Percentiles rank a stretch among this genome's conserved stretches.
These are phyloP conservation scores for Hedychridium roseum DNA, from an alignment of 2,888 invertebrate genomes.

Conservation along the genomic window DNA sequence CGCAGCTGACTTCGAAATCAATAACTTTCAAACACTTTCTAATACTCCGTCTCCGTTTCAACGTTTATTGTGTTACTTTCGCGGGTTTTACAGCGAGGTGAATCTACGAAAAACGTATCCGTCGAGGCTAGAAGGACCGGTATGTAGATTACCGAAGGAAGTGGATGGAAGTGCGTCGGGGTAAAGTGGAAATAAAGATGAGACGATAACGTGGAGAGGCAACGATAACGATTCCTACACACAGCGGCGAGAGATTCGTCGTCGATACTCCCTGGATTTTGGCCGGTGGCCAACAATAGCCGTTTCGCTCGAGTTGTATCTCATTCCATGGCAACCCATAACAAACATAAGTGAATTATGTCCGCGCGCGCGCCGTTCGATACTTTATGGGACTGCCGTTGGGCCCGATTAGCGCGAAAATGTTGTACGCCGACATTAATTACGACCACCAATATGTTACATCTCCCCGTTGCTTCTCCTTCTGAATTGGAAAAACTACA, in stretches of 20 bases:
- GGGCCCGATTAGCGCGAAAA: constrained; percentile 48
- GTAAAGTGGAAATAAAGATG: constrained; percentile 4
- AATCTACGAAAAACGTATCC: too few relatives aligned
- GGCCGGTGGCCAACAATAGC: constrained; percentile 57
- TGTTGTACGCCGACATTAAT: constrained; percentile 34
- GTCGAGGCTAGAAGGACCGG: too few relatives aligned
- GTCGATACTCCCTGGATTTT: constrained; percentile 54
- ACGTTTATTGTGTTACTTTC: too few relatives aligned
- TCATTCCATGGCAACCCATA: constrained; percentile 59
- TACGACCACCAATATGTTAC: constrained; percentile 4
- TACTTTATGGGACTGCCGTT: constrained; percentile 50
- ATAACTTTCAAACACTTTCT: too few relatives aligned
- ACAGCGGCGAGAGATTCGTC: constrained; percentile 22
- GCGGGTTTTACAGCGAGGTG: too few relatives aligned
- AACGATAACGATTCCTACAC: constrained; percentile 28
- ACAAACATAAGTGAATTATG: constrained; percentile 62
- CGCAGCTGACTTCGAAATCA: too few relatives aligned
- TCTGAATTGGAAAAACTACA: too few relatives aligned
- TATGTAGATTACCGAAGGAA: too few relatives aligned
- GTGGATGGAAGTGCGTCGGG: constrained; percentile 10
- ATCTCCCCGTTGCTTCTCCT: too few relatives aligned
- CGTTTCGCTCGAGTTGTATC: constrained; percentile 54
- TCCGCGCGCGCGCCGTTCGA: constrained; percentile 53
- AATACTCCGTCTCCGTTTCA: too few relatives aligned
- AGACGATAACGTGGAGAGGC: constrained; percentile 3